These are phyloP conservation scores for Zaprionus vittiger DNA, from an alignment of 1,140 invertebrate species.

Conservation along the genomic window DNA sequence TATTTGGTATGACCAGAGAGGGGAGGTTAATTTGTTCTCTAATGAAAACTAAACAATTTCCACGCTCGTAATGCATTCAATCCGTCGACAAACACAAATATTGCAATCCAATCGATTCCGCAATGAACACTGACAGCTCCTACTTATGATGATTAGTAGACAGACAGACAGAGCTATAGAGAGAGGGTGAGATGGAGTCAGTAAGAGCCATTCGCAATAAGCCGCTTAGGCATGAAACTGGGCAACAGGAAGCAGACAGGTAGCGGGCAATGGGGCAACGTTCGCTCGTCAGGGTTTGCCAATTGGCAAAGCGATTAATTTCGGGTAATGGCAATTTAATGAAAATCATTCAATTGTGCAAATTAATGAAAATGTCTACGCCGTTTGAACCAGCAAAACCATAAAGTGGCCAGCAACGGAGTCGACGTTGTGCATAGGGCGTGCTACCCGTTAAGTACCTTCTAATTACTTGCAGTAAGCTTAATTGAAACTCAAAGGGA, in stretches of 20 bases:
- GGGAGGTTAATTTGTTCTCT: conserved; percentile 5
- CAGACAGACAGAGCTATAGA: not conserved
- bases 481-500: conserved; percentile 31
- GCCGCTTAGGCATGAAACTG: conserved; percentile 29
- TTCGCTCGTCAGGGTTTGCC: conserved; percentile 34
- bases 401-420: conserved; percentile 30
- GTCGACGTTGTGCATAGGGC: not conserved
- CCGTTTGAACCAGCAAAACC: conserved; percentile 40
- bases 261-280: not conserved
- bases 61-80: conserved; percentile 36
- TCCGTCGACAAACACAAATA: conserved; percentile 33
- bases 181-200: not conserved
- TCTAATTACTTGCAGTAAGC: conserved; percentile 42
- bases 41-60: conserved; percentile 49
- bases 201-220: conserved; percentile 17
- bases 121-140: not conserved
- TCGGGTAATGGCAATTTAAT: conserved; percentile 75
- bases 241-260: not conserved
- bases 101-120: conserved; percentile 17
- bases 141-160: conserved; percentile 7
- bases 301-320: conserved; percentile 67
- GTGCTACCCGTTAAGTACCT: conserved; percentile 29
- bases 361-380: conserved; percentile 70
- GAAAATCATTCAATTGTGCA: conserved; percentile 77
- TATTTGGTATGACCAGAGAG: not conserved